Percentiles rank a stretch among this genome's conserved stretches.
These are phyloP conservation scores for Mastomys coucha DNA, from an alignment of 2,113 vertebrate species.

Conservation along the genomic window DNA sequence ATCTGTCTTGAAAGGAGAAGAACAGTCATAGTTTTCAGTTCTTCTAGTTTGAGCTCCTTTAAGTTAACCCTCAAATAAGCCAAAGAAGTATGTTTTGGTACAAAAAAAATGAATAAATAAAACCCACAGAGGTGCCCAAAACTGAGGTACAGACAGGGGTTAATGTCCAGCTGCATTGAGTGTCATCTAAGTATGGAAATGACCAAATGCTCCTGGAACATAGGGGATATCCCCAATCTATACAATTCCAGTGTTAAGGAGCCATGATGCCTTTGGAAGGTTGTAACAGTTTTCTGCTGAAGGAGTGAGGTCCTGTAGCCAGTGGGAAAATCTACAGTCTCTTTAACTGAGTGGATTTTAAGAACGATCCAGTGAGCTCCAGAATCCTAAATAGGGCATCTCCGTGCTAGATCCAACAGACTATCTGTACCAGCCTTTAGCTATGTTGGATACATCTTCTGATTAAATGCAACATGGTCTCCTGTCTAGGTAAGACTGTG, in stretches of 20 bases:
- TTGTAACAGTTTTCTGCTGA: not conserved
- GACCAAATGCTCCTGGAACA: not conserved
- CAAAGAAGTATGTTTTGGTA: not conserved
- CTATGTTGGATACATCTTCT: not conserved
- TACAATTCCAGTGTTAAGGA: not conserved
- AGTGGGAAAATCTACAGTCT: not conserved
- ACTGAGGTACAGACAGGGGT: not conserved
- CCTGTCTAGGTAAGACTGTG: not conserved
- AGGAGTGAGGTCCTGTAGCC: not conserved
- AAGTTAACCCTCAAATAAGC: not conserved
- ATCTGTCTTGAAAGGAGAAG: not conserved
- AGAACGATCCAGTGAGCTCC: not conserved
- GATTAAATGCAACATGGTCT: not conserved
- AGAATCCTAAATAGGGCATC: not conserved
- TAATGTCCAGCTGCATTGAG: not conserved
- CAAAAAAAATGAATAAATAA: not conserved
- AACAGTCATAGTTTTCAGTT: not conserved
- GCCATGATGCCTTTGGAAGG: not conserved
- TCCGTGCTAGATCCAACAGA: not conserved
- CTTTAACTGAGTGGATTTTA: not conserved
- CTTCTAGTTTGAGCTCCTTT: not conserved
- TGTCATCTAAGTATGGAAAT: not conserved
- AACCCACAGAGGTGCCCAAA: not conserved
- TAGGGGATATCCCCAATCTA: not conserved
- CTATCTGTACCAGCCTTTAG: not conserved